These are phyloP conservation scores for Fukomys damarensis DNA, from an alignment of 2,113 vertebrate genomes.

Conservation along the genomic window DNA sequence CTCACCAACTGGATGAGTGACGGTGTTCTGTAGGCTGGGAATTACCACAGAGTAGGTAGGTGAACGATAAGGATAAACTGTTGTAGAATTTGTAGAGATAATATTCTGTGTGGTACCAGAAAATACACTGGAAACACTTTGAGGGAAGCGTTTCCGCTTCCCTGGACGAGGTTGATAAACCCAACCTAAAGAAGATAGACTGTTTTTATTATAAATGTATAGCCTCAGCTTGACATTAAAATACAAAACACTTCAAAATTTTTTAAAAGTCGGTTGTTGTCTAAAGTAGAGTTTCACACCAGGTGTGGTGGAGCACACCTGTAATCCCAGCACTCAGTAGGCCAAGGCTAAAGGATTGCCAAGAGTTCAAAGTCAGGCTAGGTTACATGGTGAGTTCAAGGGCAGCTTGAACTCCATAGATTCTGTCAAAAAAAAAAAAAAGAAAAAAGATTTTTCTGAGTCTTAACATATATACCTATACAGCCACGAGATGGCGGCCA, in stretches of 20 bases:
- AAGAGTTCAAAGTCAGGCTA: neutral
- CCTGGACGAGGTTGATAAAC: slow-evolving; percentile 89
- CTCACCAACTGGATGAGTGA: slow-evolving; percentile 87
- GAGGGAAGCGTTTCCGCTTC: slow-evolving; percentile 86
- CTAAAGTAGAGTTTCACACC: neutral
- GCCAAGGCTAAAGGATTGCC: neutral
- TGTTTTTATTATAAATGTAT: slow-evolving; percentile 64
- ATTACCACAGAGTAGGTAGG: slow-evolving; percentile 85
- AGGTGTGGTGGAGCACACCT: neutral
- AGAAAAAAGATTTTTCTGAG: neutral
- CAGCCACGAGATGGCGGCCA: neutral
- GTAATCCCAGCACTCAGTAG: neutral
- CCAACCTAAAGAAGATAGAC: slow-evolving; percentile 86
- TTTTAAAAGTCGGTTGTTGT: slow-evolving; percentile 7
- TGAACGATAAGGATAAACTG: slow-evolving; percentile 80
- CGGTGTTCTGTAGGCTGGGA: slow-evolving; percentile 79
- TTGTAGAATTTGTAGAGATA: slow-evolving; percentile 81
- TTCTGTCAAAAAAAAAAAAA: neutral
- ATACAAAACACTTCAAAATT: slow-evolving; percentile 15
- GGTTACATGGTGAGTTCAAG: neutral
- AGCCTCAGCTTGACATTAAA: slow-evolving; percentile 47
- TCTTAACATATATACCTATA: slow-evolving; percentile 21
- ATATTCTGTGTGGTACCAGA: slow-evolving; percentile 82
- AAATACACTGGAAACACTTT: slow-evolving; percentile 80
- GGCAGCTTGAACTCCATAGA: neutral